These are phyloP conservation scores for Oreochromis grahami DNA, from an alignment of 2,797 vertebrate genomes.

Conservation along the genomic window DNA sequence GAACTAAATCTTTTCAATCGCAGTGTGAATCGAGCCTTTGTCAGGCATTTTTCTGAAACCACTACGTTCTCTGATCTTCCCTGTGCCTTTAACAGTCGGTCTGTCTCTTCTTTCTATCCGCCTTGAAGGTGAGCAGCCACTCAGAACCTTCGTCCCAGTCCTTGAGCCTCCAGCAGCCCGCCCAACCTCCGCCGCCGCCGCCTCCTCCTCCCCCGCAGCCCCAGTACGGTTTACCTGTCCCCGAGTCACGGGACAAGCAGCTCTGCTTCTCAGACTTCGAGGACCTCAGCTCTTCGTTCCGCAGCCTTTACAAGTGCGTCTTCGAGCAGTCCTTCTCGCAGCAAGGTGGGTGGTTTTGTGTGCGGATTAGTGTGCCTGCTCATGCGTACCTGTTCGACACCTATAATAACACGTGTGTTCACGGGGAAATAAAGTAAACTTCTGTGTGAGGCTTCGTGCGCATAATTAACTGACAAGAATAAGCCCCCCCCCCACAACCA, in stretches of 20 bases:
- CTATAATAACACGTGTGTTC: constrained; percentile 1
- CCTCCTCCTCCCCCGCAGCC: constrained; percentile 66
- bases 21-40: background rate
- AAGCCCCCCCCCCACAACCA: background rate
- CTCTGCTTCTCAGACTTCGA: constrained; percentile 84
- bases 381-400: background rate
- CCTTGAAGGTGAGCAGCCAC: constrained; percentile 77
- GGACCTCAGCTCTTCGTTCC: constrained; percentile 87
- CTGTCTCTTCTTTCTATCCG: background rate
- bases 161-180: constrained; percentile 75
- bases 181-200: constrained; percentile 46
- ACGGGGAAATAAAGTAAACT: background rate
- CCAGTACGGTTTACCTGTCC: constrained; percentile 78
- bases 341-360: constrained; percentile 74
- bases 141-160: constrained; percentile 81
- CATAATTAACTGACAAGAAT: constrained; percentile 66
- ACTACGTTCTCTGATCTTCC: background rate
- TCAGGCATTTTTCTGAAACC: background rate
- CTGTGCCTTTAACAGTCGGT: background rate
- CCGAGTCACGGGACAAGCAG: constrained; percentile 80
- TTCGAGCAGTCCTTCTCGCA: constrained; percentile 85
- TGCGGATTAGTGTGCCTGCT: background rate
- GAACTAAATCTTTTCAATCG: background rate
- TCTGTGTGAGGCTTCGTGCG: constrained; percentile 28
- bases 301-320: constrained; percentile 87